Evolutionary conservation across 1,140 invertebrate species (phyloP), one percentile per base, ranked within the genome.

Genomic region (Penaeus chinensis): DNA sequence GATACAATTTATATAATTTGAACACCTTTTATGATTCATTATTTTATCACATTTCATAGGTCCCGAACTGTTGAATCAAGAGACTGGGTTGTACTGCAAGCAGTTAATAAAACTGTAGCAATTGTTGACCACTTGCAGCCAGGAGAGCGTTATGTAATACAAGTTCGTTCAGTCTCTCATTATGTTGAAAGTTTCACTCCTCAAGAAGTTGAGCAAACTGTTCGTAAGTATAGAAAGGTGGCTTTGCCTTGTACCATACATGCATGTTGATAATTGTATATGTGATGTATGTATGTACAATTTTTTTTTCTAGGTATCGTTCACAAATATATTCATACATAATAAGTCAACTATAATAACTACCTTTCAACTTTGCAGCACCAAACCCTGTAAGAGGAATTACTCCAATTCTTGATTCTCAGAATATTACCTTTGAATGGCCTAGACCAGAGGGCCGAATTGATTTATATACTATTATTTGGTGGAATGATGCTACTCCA

Each of bases 341-440:
- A 54, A n/a, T 32, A 22, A 18, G 42, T 16, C n/a, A 3, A 13
- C 69, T 80, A 3, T 69, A n/a, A 79, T 27, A 63, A 42, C 37
- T 10, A 27, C 47, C 19, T 18, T 22, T 74, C 81, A 63, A 7
- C 65, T 82, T n/a, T 32, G 16, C 88, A 90, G 90, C 90, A 42
- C 90, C 90, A 18, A 97, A 96, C 93, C 94, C 96, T 11, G 96
- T 97, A 11, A 93, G 95, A 5, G 95, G 96, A 91, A 95, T 98
- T 79, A 95, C 94, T 20, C 94, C 95, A 18, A 92, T 96, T 69
- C 94, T 96, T 27, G 97, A 97, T 92, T 96, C 97, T 1, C 95
- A 95, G 37, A 98, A 98, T 92, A 95, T 98, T 22, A 98, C 97
- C 10, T 93, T 98, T 87, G 95, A 97, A 92, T 98, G 97, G 96